Conservation (phyloP, 2,888 invertebrate species). For the Hermaeophaga mercurialis region DNA sequence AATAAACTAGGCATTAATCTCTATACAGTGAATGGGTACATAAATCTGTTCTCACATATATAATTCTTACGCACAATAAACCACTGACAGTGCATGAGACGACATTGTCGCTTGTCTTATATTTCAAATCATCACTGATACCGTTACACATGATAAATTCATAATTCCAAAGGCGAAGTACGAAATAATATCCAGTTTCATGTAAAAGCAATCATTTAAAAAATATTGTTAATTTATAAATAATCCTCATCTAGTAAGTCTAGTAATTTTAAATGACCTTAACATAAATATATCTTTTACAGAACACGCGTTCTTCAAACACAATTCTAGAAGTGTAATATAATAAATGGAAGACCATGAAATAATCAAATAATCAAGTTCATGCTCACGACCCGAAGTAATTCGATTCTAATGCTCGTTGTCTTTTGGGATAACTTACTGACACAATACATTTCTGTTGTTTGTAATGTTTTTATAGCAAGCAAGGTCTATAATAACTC, state of each 20-base stretch:
- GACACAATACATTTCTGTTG: conserved; percentile 14
- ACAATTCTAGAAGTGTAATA: conserved; percentile 8
- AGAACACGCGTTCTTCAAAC: conserved; percentile 9
- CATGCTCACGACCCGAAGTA: conserved; percentile 9
- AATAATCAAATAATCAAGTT: conserved; percentile 18
- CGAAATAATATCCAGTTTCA: too few species aligned
- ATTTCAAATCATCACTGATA: not conserved
- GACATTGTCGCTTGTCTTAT: not conserved
- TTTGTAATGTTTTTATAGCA: conserved; percentile 22
- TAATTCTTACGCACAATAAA: not conserved
- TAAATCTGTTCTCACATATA: conserved; percentile 1
- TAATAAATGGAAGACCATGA: conserved; percentile 16
- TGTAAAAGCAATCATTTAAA: too few species aligned
- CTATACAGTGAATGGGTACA: not conserved
- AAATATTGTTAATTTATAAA: too few species aligned
- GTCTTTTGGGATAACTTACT: conserved; percentile 15
- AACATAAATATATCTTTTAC: too few species aligned
- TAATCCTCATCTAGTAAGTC: too few species aligned
- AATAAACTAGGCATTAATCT: too few species aligned
- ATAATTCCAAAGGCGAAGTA: too few species aligned
- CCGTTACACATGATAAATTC: not conserved
- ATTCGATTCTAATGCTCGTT: conserved; percentile 19
- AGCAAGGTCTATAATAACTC: conserved; percentile 3
- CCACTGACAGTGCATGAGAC: not conserved
- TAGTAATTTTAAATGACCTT: too few species aligned